A percentile compares a stretch with the other conserved stretches of the same genome.
These are phyloP conservation scores for Odontocolon sp. DNA, from an alignment of 2,888 invertebrate species.

Conservation along the genomic window DNA sequence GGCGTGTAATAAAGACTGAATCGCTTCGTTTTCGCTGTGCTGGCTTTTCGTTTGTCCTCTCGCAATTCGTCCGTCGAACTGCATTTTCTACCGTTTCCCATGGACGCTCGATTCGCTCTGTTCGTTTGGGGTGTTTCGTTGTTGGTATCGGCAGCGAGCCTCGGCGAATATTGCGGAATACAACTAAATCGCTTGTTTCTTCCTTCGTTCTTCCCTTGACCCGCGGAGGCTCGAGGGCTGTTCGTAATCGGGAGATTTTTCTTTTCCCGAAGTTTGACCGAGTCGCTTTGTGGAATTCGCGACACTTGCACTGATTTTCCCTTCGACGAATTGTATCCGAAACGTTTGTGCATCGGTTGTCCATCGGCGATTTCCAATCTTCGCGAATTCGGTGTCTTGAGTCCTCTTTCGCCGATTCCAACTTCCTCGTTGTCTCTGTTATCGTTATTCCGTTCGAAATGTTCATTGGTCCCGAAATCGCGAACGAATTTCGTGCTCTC, in stretches of 20 bases:
- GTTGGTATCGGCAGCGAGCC: conserved; percentile 48
- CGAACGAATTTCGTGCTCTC: conserved; percentile 68
- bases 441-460: conserved; percentile 53
- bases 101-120: conserved; percentile 29
- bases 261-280: conserved; percentile 68
- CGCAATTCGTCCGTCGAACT: conserved; percentile 72
- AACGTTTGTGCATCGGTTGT: too few relatives aligned
- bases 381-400: neutral
- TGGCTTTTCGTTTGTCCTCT: conserved; percentile 67
- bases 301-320: conserved; percentile 18
- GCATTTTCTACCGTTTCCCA: conserved; percentile 65
- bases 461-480: conserved; percentile 36
- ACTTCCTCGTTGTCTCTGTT: conserved; percentile 25
- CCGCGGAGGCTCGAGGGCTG: too few relatives aligned
- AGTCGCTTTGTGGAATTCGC: conserved; percentile 63
- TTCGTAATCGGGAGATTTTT: conserved; percentile 54
- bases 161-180: conserved; percentile 62
- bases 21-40: conserved; percentile 67
- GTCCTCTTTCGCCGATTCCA: neutral
- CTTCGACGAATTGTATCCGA: conserved; percentile 39
- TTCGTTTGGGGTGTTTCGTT: conserved; percentile 20
- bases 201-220: conserved; percentile 29
- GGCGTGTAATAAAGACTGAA: conserved; percentile 77
- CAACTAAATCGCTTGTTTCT: conserved; percentile 70
- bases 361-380: conserved; percentile 16